phyloP scores from a whole-genome alignment of 2,888 invertebrate species.

The Ametastegia equiseti region DNA sequence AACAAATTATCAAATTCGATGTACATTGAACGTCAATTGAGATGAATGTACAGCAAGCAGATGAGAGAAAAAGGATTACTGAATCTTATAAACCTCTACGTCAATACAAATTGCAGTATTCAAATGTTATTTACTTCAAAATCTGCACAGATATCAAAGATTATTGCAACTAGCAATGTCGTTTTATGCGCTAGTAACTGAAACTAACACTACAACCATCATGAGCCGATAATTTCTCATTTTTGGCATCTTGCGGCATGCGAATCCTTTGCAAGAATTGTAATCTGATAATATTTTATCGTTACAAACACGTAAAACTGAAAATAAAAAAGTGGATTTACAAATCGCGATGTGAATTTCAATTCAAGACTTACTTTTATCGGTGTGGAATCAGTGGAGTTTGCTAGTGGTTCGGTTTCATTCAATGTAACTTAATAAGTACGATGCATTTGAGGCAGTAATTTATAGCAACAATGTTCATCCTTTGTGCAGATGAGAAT shows the following conservation, averaged over 20 bases:
- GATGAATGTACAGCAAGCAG: background rate
- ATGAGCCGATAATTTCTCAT: background rate
- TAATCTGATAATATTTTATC: background rate
- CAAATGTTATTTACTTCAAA: background rate
- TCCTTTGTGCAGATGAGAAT: background rate
- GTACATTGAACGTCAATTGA: background rate
- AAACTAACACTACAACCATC: background rate
- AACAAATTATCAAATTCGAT: background rate
- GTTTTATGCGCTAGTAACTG: background rate
- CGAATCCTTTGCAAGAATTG: background rate
- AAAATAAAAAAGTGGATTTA: background rate
- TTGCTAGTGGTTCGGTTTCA: background rate
- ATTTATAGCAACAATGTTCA: background rate
- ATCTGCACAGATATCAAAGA: background rate
- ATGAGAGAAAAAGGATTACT: no score
- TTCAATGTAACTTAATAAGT: background rate
- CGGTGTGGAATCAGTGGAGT: background rate
- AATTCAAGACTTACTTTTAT: background rate
- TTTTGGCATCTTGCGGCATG: background rate
- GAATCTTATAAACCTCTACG: background rate
- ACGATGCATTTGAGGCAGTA: conserved; percentile 1
- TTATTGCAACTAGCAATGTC: background rate
- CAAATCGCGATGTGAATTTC: background rate
- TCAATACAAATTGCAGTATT: background rate
- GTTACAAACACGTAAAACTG: background rate